Conservation (phyloP, 1,140 invertebrate genomes). For the Drosophila sulfurigaster region DNA sequence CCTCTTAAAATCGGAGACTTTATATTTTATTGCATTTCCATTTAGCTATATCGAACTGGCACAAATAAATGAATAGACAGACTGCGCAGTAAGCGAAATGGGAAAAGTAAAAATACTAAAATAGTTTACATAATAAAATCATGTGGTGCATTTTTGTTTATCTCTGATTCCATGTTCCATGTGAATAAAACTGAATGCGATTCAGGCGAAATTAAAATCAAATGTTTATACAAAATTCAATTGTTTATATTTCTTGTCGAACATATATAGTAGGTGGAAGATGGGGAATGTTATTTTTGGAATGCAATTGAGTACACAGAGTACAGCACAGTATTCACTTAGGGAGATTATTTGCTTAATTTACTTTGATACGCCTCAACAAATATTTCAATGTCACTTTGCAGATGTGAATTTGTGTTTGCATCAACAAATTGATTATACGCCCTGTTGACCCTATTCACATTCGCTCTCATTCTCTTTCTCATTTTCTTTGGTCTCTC, state of each 20-base stretch:
- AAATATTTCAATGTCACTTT: conserved; percentile 17
- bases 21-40: background rate
- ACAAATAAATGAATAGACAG: background rate
- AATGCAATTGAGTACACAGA: conserved; percentile 12
- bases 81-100: background rate
- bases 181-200: background rate
- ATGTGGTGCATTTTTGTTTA: background rate
- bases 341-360: conserved; percentile 19
- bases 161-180: background rate
- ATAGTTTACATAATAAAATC: background rate
- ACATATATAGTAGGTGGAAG: background rate
- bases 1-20: background rate
- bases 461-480: background rate
- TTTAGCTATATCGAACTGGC: background rate
- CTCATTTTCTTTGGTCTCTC: background rate
- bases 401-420: conserved; percentile 15
- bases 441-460: conserved; percentile 11
- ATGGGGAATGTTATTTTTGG: background rate
- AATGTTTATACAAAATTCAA: conserved; percentile 9
- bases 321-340: background rate
- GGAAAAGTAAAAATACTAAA: background rate
- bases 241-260: background rate
- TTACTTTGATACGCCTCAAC: conserved; percentile 4
- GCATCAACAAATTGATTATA: conserved; percentile 20
- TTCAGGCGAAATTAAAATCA: background rate